Percentiles rank a stretch among this genome's conserved stretches.
Conservation (phyloP, 2,113 vertebrate genomes). For the Tragelaphus scriptus region DNA sequence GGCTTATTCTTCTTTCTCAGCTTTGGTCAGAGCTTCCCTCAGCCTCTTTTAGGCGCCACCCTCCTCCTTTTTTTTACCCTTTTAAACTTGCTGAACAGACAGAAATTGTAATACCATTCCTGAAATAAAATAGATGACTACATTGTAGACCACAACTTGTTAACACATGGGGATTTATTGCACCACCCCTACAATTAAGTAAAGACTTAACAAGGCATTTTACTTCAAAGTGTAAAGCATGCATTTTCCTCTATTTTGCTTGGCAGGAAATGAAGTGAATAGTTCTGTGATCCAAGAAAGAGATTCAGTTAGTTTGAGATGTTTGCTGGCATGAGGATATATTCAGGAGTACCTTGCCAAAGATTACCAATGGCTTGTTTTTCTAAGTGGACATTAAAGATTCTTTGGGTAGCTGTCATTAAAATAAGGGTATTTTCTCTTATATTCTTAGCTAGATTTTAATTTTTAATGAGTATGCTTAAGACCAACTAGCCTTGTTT, state of each 20-base stretch:
- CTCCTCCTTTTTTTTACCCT: not conserved
- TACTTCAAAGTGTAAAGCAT: constrained; percentile 24
- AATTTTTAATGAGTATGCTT: constrained; percentile 13
- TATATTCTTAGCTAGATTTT: not conserved
- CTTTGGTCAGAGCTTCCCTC: not conserved
- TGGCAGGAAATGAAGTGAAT: constrained; percentile 41
- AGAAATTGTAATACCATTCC: constrained; percentile 51
- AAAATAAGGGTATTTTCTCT: not conserved
- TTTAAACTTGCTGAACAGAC: constrained; percentile 59
- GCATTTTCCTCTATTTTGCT: constrained; percentile 54
- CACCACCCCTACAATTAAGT: constrained; percentile 27
- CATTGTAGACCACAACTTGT: constrained; percentile 60
- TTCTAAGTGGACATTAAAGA: not conserved
- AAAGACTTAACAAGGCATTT: constrained; percentile 52
- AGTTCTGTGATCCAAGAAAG: not conserved
- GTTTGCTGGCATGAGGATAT: constrained; percentile 7
- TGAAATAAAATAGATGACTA: constrained; percentile 50
- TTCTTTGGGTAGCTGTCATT: not conserved
- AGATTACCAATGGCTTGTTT: constrained; percentile 14
- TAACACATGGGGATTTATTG: constrained; percentile 59
- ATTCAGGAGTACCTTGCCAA: not conserved
- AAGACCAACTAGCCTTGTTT: not conserved
- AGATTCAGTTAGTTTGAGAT: not conserved
- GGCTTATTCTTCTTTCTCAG: not conserved
- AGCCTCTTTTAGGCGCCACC: not conserved